Base-by-base conservation (phyloP, 2,113 vertebrate species). In the Proterorhinus semilunaris region DNA sequence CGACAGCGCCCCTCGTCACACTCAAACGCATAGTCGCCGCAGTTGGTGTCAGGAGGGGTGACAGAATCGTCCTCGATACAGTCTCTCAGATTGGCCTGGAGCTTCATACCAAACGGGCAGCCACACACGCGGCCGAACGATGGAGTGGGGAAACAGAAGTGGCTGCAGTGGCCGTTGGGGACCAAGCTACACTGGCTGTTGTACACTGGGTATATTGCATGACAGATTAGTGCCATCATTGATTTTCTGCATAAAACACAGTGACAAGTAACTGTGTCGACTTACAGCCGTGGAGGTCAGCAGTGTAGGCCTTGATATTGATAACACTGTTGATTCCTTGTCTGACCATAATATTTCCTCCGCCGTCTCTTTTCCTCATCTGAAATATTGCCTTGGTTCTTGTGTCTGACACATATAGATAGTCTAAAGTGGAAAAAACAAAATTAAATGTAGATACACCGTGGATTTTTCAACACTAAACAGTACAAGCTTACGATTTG, bases 101-200 rank as follows among this genome's bases (percentile, higher is more conserved):
- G 89, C 43, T 91, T 91, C 88, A 91, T 91, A 50, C 90, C 88
- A 1, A 88, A 90, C 0, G 90, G 90, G 70, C 91, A 92, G 48
- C 91, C 88, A 42, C 91, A 92, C 71, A 88, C 83, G n/a, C 78
- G 83, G 11, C 36, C 62, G 36, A 9, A 82, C 12, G 73, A 66
- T 2, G 91, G 91, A 6, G 76, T 75, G 0, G 91, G 89, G 78
- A 92, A 92, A 59, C 91, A 92, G 78, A 92, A 92, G 78, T 92
- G 90, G 72, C 90, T 91, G 87, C 91, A 92, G n/a, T 0, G 78
- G 0, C 91, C 90, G 10, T 92, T 92, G 57, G 76, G 36, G 3
- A 71, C 17, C 12, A 8, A 15, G 44, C 76, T 91, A 66, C 91
- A 92, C 7, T 55, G 79, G 70, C 81, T 91, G 48, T 16, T 61